phyloP scores from a whole-genome alignment of 2,888 invertebrate genomes.

The Hirtodrosophila trivittata region DNA sequence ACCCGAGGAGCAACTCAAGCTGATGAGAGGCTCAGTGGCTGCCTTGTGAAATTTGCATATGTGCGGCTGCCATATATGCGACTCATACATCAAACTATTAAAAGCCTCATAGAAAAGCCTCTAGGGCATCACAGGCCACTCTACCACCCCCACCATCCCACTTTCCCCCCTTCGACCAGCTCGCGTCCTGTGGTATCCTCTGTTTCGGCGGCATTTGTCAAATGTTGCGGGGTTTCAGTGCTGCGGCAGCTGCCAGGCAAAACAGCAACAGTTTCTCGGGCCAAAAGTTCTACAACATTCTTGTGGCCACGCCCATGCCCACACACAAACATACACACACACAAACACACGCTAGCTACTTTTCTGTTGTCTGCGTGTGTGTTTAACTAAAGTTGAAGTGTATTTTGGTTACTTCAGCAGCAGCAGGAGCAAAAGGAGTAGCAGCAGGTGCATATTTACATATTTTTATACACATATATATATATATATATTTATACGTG shows the following conservation, averaged over 20 bases:
- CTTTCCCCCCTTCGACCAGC: neutral
- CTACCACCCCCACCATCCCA: neutral
- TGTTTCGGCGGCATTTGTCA: slow-evolving; percentile 71
- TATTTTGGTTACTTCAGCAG: slow-evolving; percentile 48
- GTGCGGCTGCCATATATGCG: slow-evolving; percentile 52
- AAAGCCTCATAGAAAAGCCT: slow-evolving; percentile 70
- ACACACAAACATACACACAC: slow-evolving; percentile 10
- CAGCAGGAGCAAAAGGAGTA: slow-evolving; percentile 28
- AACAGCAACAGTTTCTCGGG: slow-evolving; percentile 70
- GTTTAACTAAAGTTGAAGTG: slow-evolving; percentile 62
- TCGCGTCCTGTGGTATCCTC: slow-evolving; percentile 16
- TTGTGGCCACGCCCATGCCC: slow-evolving; percentile 52
- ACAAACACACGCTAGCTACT: slow-evolving; percentile 5
- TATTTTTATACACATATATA: slow-evolving; percentile 42
- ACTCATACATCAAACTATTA: slow-evolving; percentile 78
- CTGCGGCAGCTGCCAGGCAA: slow-evolving; percentile 49
- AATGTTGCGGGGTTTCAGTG: slow-evolving; percentile 69
- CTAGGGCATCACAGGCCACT: slow-evolving; percentile 47
- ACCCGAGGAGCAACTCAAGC: no score
- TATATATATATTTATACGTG: slow-evolving; percentile 2
- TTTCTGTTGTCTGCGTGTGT: slow-evolving; percentile 21
- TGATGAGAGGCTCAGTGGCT: slow-evolving; percentile 8
- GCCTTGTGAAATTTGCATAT: slow-evolving; percentile 69
- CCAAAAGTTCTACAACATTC: slow-evolving; percentile 66
- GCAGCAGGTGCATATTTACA: slow-evolving; percentile 76